phyloP scores from a whole-genome alignment of 92 coral and sea anemone genomes.

The Anthopleura xanthogrammica region DNA sequence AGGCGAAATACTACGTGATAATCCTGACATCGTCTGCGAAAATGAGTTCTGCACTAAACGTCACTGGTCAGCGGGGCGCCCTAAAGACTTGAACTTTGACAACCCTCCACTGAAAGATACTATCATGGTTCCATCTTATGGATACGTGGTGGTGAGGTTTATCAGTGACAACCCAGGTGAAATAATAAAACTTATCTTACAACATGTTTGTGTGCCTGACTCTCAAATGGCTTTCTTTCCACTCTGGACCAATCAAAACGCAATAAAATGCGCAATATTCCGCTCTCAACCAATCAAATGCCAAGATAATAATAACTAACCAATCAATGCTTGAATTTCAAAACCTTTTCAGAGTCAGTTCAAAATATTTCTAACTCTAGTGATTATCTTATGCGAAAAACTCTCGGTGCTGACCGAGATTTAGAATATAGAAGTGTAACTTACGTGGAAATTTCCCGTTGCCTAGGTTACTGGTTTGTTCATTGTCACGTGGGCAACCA shows the following conservation, averaged over 20 bases:
- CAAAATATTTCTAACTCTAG: too few relatives aligned
- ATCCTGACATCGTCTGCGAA: slow-evolving; percentile 56
- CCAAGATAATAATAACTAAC: not conserved
- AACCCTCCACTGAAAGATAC: slow-evolving; percentile 67
- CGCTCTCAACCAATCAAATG: too few relatives aligned
- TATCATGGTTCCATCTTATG: slow-evolving; percentile 63
- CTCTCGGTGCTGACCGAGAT: too few relatives aligned
- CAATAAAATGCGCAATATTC: too few relatives aligned
- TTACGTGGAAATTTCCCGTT: not conserved
- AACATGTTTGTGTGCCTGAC: not conserved
- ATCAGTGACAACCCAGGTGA: slow-evolving; percentile 61
- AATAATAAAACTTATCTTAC: not conserved
- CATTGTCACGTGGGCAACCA: slow-evolving; percentile 77
- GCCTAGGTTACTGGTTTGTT: slow-evolving; percentile 64
- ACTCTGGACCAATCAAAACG: too few relatives aligned
- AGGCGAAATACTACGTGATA: slow-evolving; percentile 34
- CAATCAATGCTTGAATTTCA: not conserved
- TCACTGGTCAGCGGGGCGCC: slow-evolving; percentile 49
- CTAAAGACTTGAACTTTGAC: slow-evolving; percentile 29
- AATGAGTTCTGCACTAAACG: slow-evolving; percentile 42
- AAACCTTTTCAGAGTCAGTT: too few relatives aligned
- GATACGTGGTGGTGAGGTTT: slow-evolving; percentile 67
- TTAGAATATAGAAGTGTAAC: too few relatives aligned
- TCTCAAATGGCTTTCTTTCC: too few relatives aligned
- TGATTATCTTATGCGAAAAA: too few relatives aligned